Evolutionary conservation across 2,797 vertebrate genomes (phyloP).

Genomic region (Benthosema pterotum): DNA sequence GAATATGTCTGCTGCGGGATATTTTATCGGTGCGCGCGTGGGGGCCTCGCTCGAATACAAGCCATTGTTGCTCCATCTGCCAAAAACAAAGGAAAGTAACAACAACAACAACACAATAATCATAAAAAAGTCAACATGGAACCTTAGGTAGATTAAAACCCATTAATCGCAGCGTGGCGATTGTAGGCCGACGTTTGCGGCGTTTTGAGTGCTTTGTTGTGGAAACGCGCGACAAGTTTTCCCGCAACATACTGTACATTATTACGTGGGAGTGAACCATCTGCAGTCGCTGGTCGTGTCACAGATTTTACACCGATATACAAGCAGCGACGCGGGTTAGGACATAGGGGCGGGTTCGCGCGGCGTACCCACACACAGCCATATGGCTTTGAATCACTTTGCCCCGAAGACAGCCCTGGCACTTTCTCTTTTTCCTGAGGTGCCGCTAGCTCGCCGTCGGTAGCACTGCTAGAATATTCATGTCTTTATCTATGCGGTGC

Average conservation of each 20-base stretch:
- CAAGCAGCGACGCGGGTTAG: constrained; percentile 3
- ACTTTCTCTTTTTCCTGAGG: constrained; percentile 27
- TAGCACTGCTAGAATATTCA: constrained; percentile 42
- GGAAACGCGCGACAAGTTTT: constrained; percentile 1
- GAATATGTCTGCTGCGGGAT: constrained; percentile 12
- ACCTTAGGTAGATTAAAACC: constrained; percentile 7
- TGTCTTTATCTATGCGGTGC: neutral
- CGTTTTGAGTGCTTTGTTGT: constrained; percentile 15
- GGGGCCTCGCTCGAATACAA: constrained; percentile 13
- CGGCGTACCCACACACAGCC: neutral
- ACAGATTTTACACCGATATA: constrained; percentile 23
- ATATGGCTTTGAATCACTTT: constrained; percentile 21
- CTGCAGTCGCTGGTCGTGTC: constrained; percentile 32
- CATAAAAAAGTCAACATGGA: constrained; percentile 23
- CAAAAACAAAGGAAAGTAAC: too few relatives aligned
- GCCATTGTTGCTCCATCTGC: constrained; percentile 8
- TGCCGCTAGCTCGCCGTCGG: constrained; percentile 37
- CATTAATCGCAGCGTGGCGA: constrained; percentile 15
- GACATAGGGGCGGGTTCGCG: constrained; percentile 18
- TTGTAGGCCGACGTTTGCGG: neutral
- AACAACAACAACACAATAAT: too few relatives aligned
- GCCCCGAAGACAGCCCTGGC: constrained; percentile 23
- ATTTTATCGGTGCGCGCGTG: constrained; percentile 48
- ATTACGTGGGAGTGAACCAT: constrained; percentile 18
- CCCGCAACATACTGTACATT: neutral